phyloP scores from a whole-genome alignment of 1,140 invertebrate species.

The Cotesia glomerata region DNA sequence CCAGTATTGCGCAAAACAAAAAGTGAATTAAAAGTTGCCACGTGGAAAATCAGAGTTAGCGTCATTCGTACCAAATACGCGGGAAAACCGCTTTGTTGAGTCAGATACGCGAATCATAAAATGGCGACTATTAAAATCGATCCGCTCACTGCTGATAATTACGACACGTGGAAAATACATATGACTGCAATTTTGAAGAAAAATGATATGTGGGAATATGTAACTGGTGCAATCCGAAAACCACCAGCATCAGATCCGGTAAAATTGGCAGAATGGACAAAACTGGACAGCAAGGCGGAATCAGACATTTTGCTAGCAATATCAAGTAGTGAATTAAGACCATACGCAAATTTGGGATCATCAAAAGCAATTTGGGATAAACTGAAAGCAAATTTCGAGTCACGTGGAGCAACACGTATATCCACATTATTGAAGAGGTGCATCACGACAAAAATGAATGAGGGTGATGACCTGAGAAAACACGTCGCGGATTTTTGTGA shows the following conservation, averaged over 20 bases:
- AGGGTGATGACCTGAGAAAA: slow-evolving; percentile 27
- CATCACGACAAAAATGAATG: slow-evolving; percentile 34
- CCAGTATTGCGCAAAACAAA: background rate
- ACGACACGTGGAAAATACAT: slow-evolving; percentile 30
- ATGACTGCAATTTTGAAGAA: slow-evolving; percentile 21
- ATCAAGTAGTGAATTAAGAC: background rate
- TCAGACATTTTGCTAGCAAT: slow-evolving; percentile 8
- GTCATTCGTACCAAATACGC: background rate
- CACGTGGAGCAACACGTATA: slow-evolving; percentile 36
- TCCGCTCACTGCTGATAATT: slow-evolving; percentile 17
- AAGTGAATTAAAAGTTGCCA: no score
- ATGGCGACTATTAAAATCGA: background rate
- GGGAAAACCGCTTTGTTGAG: background rate
- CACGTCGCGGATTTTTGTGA: slow-evolving; percentile 24
- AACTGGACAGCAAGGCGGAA: slow-evolving; percentile 13
- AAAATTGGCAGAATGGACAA: background rate
- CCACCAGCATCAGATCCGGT: background rate
- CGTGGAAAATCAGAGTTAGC: background rate
- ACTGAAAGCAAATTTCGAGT: slow-evolving; percentile 30
- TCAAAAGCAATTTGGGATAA: slow-evolving; percentile 35
- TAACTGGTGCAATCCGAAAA: background rate
- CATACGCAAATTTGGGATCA: slow-evolving; percentile 10
- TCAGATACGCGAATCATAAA: background rate
- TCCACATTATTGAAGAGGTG: slow-evolving; percentile 36
- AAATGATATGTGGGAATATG: slow-evolving; percentile 27